Evolutionary conservation across 2,888 invertebrate species (phyloP).

Genomic region (Rotaria sp.): DNA sequence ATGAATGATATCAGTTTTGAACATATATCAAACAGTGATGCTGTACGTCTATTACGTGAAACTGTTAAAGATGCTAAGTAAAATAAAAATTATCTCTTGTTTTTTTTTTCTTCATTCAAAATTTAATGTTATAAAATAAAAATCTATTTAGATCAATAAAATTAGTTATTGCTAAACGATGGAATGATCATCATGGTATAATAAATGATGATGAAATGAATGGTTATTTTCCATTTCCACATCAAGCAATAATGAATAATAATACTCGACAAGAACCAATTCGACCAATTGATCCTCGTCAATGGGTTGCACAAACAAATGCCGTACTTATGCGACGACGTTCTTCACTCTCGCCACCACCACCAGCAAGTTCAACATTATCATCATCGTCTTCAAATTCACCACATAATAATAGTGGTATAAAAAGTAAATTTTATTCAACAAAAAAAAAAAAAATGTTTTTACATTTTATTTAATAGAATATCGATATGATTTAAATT

Average conservation of each 20-base stretch:
- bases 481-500: slow-evolving; percentile 27
- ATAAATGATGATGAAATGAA: not conserved
- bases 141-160: not conserved
- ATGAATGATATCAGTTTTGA: slow-evolving; percentile 40
- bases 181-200: slow-evolving; percentile 22
- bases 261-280: slow-evolving; percentile 14
- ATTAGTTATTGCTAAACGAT: slow-evolving; percentile 19
- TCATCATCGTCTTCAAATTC: not conserved
- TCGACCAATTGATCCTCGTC: slow-evolving; percentile 30
- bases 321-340: not conserved
- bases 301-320: slow-evolving; percentile 29
- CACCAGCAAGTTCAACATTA: slow-evolving; percentile 9
- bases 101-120: not conserved
- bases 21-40: slow-evolving; percentile 38
- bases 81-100: not conserved
- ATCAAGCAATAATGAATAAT: not conserved
- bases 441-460: not conserved
- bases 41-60: slow-evolving; percentile 36
- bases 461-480: not conserved
- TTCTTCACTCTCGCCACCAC: not conserved
- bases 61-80: slow-evolving; percentile 38
- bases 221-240: slow-evolving; percentile 1
- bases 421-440: not conserved
- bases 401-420: not conserved
- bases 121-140: not conserved